These are phyloP conservation scores for Cladorhizidae sp. DNA, from an alignment of 37 sponge, comb jelly and placozoan genomes.

Conservation along the genomic window DNA sequence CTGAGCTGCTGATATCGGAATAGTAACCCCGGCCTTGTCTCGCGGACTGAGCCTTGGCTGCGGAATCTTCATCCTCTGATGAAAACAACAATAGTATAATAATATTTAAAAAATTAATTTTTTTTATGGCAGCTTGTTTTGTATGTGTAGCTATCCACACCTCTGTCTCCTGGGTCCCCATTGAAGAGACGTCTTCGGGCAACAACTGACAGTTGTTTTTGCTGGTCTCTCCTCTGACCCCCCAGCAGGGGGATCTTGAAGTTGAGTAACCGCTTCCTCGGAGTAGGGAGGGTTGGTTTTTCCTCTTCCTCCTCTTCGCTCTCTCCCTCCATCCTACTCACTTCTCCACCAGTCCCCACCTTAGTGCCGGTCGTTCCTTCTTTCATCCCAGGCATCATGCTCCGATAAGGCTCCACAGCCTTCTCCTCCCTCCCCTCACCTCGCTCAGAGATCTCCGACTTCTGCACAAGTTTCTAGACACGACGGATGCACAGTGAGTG, in stretches of 20 bases:
- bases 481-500: no score
- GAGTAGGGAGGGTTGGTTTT: conserved; percentile 23
- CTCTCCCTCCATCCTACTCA: conserved; percentile 13
- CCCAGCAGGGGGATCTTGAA: conserved; percentile 78
- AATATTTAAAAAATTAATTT: background rate
- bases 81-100: background rate
- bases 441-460: conserved; percentile 3
- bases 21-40: background rate
- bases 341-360: background rate
- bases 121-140: no score
- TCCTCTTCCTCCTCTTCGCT: conserved; percentile 31
- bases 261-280: conserved; percentile 68
- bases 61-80: background rate
- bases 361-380: background rate
- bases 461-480: conserved; percentile 11
- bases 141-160: background rate
- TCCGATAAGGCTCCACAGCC: conserved; percentile 60
- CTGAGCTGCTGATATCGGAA: conserved; percentile 46
- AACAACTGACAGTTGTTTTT: conserved; percentile 3
- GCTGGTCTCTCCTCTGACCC: conserved; percentile 30
- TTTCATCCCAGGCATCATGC: conserved; percentile 57
- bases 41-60: background rate
- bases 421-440: background rate
- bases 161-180: conserved; percentile 27
- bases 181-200: conserved; percentile 33